phyloP scores from a whole-genome alignment of 2,113 vertebrate species.

The Mesoclemmys tuberculata region DNA sequence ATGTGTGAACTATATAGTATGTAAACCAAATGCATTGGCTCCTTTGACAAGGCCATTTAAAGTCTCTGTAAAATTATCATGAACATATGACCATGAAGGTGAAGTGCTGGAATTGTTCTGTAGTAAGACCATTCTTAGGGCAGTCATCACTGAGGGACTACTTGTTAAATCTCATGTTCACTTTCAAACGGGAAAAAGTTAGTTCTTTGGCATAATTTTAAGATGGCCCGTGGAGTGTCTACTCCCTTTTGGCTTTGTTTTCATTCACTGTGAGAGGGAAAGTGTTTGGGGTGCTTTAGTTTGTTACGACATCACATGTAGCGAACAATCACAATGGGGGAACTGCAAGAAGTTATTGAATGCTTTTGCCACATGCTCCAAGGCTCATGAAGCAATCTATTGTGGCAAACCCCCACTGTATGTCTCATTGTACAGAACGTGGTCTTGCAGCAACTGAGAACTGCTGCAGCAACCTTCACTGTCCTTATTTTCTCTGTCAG shows the following conservation, averaged over 20 bases:
- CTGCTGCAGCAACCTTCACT: background rate
- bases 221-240: slow-evolving; percentile 51
- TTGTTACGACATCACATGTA: background rate
- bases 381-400: background rate
- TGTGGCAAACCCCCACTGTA: background rate
- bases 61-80: slow-evolving; percentile 59
- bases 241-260: slow-evolving; percentile 59
- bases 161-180: background rate
- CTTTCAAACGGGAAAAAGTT: slow-evolving; percentile 54
- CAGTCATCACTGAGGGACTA: slow-evolving; percentile 58
- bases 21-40: slow-evolving; percentile 47
- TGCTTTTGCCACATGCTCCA: background rate
- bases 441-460: background rate
- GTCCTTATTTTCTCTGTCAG: background rate
- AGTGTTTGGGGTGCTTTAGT: background rate
- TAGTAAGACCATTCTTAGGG: slow-evolving; percentile 54
- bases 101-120: slow-evolving; percentile 41
- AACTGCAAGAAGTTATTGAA: background rate
- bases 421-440: background rate
- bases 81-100: slow-evolving; percentile 52
- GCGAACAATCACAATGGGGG: background rate
- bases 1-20: background rate
- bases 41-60: slow-evolving; percentile 26
- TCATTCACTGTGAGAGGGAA: background rate
- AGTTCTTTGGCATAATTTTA: slow-evolving; percentile 77